Evolutionary conservation across 2,797 vertebrate species (phyloP).

Genomic region (Mallotus villosus): DNA sequence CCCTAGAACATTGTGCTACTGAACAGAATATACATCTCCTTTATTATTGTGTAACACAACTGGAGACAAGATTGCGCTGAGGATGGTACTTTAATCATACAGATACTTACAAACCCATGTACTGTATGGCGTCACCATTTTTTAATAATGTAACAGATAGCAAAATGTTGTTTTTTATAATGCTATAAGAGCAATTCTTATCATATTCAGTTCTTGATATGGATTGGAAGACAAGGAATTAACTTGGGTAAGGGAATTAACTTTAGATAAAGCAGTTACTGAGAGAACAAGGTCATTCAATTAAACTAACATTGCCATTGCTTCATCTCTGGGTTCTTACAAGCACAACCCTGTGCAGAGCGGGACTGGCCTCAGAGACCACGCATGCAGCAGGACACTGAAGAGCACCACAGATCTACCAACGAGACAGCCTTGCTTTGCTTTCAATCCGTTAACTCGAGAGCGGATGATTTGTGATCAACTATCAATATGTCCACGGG

Average conservation of each 20-base stretch:
- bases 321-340: constrained; percentile 25
- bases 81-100: neutral
- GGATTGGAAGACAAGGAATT: constrained; percentile 25
- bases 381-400: neutral
- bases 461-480: too few species aligned
- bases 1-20: neutral
- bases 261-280: constrained; percentile 26
- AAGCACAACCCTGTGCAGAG: constrained; percentile 7
- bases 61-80: too few species aligned
- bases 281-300: constrained; percentile 43
- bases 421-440: too few species aligned
- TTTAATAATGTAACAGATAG: neutral
- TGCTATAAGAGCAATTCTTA: constrained; percentile 32
- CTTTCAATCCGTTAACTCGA: too few species aligned
- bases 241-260: constrained; percentile 33
- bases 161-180: neutral
- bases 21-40: neutral
- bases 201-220: constrained; percentile 21
- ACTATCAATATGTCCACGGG: neutral
- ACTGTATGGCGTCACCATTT: constrained; percentile 20
- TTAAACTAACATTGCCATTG: constrained; percentile 45
- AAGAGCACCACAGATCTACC: neutral
- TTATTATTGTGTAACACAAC: too few species aligned
- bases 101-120: neutral
- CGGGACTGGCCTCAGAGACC: neutral